Percentiles rank a stretch among this genome's conserved stretches.
Conservation (phyloP, 2,797 vertebrate genomes). For the Lutjanus argentimaculatus region DNA sequence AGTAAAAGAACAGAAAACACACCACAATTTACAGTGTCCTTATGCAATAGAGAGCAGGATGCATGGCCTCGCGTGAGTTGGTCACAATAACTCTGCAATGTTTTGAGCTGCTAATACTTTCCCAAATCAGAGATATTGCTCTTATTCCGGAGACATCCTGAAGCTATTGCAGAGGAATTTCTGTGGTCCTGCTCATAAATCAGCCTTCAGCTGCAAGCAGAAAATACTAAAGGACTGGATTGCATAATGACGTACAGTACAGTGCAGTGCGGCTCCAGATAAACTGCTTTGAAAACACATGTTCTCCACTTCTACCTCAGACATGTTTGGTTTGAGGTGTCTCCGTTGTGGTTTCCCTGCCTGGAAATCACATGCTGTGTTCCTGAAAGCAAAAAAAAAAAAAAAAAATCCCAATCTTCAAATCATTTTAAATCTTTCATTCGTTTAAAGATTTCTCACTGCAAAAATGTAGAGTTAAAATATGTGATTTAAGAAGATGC, state of each 20-base stretch:
- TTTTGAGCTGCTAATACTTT: conserved; percentile 77
- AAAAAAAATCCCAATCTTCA: conserved; percentile 7
- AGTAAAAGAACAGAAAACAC: conserved; percentile 23
- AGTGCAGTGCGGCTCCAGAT: conserved; percentile 32
- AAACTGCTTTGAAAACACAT: conserved; percentile 47
- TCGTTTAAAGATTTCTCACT: conserved; percentile 26
- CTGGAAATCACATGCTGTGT: conserved; percentile 39
- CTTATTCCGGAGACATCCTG: conserved; percentile 78
- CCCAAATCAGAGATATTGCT: conserved; percentile 75
- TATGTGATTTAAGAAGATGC: conserved; percentile 15
- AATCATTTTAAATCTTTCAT: conserved; percentile 7
- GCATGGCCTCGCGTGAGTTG: conserved; percentile 56
- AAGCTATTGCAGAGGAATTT: conserved; percentile 82
- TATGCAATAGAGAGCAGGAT: conserved; percentile 1
- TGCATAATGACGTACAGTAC: conserved; percentile 45
- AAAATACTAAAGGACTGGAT: conserved; percentile 45
- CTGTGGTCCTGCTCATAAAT: conserved; percentile 78
- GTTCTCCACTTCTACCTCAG: conserved; percentile 50
- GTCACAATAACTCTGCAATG: conserved; percentile 56
- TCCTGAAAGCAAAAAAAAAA: conserved; percentile 21
- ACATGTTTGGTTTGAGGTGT: conserved; percentile 48
- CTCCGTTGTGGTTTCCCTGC: conserved; percentile 29
- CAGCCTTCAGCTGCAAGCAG: conserved; percentile 65
- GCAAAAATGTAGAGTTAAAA: background rate
- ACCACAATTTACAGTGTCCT: background rate